A percentile compares a stretch with the other conserved stretches of the same genome.
These are phyloP conservation scores for Brachionichthys hirsutus DNA, from an alignment of 2,113 vertebrate species.

Conservation along the genomic window DNA sequence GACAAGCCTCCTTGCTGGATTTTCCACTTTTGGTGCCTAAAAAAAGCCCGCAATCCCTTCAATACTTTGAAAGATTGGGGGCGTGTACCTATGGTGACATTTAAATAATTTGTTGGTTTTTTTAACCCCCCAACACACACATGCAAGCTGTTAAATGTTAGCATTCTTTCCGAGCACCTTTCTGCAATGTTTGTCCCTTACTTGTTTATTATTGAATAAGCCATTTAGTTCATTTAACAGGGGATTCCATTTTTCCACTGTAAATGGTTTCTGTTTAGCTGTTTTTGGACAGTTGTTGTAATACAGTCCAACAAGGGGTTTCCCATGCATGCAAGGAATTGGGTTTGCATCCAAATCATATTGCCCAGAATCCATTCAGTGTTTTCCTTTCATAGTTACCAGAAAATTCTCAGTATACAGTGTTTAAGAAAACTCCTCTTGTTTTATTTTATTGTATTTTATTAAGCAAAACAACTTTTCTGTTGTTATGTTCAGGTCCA, in stretches of 20 bases:
- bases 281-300: conserved; percentile 49
- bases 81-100: conserved; percentile 46
- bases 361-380: conserved; percentile 15
- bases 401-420: conserved; percentile 26
- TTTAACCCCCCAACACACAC: conserved; percentile 5
- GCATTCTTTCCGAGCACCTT: conserved; percentile 58
- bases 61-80: conserved; percentile 31
- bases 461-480: no score
- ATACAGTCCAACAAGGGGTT: conserved; percentile 48
- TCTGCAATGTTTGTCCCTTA: conserved; percentile 46
- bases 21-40: conserved; percentile 61
- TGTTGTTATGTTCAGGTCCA: conserved; percentile 10
- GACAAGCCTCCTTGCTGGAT: conserved; percentile 49
- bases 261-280: conserved; percentile 59
- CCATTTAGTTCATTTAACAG: conserved; percentile 49
- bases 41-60: conserved; percentile 36
- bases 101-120: conserved; percentile 43
- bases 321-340: conserved; percentile 48
- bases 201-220: conserved; percentile 54
- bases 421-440: conserved; percentile 16
- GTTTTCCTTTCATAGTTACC: conserved; percentile 28
- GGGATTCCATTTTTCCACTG: conserved; percentile 47
- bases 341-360: conserved; percentile 60
- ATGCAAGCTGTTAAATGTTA: conserved; percentile 48
- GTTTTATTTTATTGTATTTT: no score